Percentiles rank a stretch among this genome's conserved stretches.
phyloP scores from a whole-genome alignment of 2,888 invertebrate species.

The Caenorhabditis sp. region DNA sequence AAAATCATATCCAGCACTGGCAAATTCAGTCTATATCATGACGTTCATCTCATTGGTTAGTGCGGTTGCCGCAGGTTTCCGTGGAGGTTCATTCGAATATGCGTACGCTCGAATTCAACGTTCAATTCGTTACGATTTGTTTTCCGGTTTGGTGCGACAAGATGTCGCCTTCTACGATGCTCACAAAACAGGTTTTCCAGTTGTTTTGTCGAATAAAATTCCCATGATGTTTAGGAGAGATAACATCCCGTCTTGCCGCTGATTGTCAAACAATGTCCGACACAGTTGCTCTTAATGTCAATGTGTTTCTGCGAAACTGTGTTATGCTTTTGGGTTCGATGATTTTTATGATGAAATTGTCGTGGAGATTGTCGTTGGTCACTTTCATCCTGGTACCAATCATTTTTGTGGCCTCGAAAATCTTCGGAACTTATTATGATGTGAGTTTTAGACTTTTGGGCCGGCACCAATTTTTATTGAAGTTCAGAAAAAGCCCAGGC shows the following conservation, averaged over 20 bases:
- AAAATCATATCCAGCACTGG: conserved; percentile 70
- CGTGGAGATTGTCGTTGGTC: conserved; percentile 72
- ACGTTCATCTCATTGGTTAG: conserved; percentile 67
- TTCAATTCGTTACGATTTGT: conserved; percentile 70
- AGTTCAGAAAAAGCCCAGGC: too few species aligned
- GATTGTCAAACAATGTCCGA: conserved; percentile 73
- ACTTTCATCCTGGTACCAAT: conserved; percentile 73
- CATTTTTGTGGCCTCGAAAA: conserved; percentile 71
- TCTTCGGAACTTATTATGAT: conserved; percentile 73
- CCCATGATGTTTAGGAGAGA: conserved; percentile 68
- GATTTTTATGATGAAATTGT: conserved; percentile 72
- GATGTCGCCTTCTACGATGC: conserved; percentile 72
- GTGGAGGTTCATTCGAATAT: conserved; percentile 71
- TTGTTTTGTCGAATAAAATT: too few species aligned
- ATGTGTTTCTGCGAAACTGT: conserved; percentile 71
- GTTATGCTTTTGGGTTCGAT: conserved; percentile 72
- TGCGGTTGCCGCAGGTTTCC: conserved; percentile 70
- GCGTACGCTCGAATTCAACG: conserved; percentile 71
- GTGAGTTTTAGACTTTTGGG: too few species aligned
- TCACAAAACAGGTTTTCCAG: conserved; percentile 74
- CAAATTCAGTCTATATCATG: conserved; percentile 66
- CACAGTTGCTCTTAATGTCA: conserved; percentile 72
- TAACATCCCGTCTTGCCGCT: conserved; percentile 72
- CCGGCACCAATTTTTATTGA: too few species aligned
- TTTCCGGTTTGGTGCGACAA: conserved; percentile 70